Evolutionary conservation across 2,888 invertebrate genomes (phyloP).

Genomic region (Aleiodes testaceus): DNA sequence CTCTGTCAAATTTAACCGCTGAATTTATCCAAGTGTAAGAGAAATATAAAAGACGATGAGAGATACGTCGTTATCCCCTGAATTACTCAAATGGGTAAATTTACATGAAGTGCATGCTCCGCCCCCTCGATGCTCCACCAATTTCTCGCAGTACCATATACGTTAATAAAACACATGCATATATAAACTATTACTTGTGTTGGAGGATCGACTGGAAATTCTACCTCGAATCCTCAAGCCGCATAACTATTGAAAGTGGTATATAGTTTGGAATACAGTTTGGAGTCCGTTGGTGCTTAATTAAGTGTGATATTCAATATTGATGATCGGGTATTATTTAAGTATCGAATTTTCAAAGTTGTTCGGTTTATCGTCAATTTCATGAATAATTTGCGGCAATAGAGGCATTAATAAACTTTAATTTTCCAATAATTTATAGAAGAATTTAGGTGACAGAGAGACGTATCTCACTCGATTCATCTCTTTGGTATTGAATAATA

Average conservation of each 20-base stretch:
- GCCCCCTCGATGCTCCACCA: slow-evolving; percentile 4
- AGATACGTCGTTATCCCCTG: slow-evolving; percentile 21
- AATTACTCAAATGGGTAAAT: slow-evolving; percentile 40
- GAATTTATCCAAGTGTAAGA: slow-evolving; percentile 26
- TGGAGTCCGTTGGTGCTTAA: slow-evolving; percentile 53
- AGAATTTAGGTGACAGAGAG: not conserved
- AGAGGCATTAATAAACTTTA: not conserved
- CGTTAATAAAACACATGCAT: slow-evolving; percentile 20
- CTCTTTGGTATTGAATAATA: not conserved
- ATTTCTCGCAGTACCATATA: slow-evolving; percentile 17
- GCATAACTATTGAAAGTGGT: slow-evolving; percentile 25
- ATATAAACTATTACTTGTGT: slow-evolving; percentile 28
- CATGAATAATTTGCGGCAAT: not conserved
- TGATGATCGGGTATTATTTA: slow-evolving; percentile 29
- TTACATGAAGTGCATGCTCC: slow-evolving; percentile 44
- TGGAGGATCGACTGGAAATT: slow-evolving; percentile 22
- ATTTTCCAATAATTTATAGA: slow-evolving; percentile 1
- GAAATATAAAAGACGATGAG: slow-evolving; percentile 16
- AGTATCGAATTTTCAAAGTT: not conserved
- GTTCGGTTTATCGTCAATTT: not conserved
- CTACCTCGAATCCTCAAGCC: slow-evolving; percentile 15
- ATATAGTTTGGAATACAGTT: slow-evolving; percentile 42
- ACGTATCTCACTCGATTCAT: not conserved
- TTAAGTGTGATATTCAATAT: slow-evolving; percentile 57
- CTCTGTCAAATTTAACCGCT: slow-evolving; percentile 50